These are phyloP conservation scores for Zhengitettix transpicula DNA, from an alignment of 2,888 invertebrate species.

Conservation along the genomic window DNA sequence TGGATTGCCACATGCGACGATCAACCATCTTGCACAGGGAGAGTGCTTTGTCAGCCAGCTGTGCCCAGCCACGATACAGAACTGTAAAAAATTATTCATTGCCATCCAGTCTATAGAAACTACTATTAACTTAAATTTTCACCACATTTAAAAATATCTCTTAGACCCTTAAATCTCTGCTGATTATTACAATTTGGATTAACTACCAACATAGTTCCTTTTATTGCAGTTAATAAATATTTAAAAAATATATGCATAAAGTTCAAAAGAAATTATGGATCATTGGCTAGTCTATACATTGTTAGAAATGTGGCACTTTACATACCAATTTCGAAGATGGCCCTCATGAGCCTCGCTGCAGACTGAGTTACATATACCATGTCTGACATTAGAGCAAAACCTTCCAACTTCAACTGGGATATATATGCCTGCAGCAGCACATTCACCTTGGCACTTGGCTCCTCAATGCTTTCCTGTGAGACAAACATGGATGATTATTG, in stretches of 20 bases:
- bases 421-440: constrained; percentile 94
- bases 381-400: constrained; percentile 96
- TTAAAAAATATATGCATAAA: too few species aligned
- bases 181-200: too few species aligned
- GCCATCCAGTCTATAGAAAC: neutral
- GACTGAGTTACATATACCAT: constrained; percentile 99
- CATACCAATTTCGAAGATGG: constrained; percentile 79
- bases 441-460: constrained; percentile 92
- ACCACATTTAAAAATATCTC: neutral
- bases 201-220: too few species aligned
- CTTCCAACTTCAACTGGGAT: constrained; percentile 92
- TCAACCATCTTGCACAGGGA: constrained; percentile 98
- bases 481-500: neutral
- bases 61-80: constrained; percentile 84
- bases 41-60: constrained; percentile 87
- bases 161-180: too few species aligned
- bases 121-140: neutral
- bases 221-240: too few species aligned
- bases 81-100: constrained; percentile 45
- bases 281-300: too few species aligned
- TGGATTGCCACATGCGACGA: constrained; percentile 97
- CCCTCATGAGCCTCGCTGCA: constrained; percentile 83
- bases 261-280: too few species aligned
- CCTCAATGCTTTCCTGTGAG: constrained; percentile 75
- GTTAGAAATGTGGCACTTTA: neutral